Evolutionary conservation across 2,888 invertebrate genomes (phyloP), one percentile per base, ranked within the genome.

Genomic region (Phorcus lineatus): DNA sequence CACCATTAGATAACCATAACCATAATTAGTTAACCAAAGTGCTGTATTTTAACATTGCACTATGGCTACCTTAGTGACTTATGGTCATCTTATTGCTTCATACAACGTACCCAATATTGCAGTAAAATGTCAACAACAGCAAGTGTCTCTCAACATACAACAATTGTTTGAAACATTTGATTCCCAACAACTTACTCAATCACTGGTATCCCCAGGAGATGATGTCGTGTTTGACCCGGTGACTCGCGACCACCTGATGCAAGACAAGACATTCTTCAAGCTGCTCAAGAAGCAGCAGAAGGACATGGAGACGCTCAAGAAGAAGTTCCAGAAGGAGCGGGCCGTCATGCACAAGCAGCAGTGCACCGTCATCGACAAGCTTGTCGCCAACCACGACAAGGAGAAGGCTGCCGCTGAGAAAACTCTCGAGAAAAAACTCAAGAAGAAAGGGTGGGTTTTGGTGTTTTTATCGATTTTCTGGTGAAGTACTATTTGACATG

Each of bases 201-300:
- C n/a, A n/a, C n/a, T n/a, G n/a, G 31, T 36, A 19, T 31, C n/a
- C 9, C 77, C 81, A 67, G 70, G 86, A 85, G 91, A 91, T 67
- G 92, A 92, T 67, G 82, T 88, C 13, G 84, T 79, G 47, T 92
- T 93, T 85, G 92, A 92, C 75, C 85, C 89, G 4, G 91, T 93
- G 53, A 91, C 91, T 16, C 87, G 91, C 54, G 93, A 93, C 47
- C 82, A 86, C 57, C 87, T 93, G 70, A 90, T 90, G 80, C 86
- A 86, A 55, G 91, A 92, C 83, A 93, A 92, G 84, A 85, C 83
- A 31, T 92, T 88, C 85, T 86, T 89, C 75, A 99, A 99, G 94
- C 96, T 97, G 53, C 95, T 97, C 74, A 96, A 98, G 90, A 99
- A 99, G 93, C 98, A 99, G 91, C 97, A 97, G 93, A 99, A 99